Evolutionary conservation across 2,888 invertebrate genomes (phyloP).

Genomic region (Apamea anceps): DNA sequence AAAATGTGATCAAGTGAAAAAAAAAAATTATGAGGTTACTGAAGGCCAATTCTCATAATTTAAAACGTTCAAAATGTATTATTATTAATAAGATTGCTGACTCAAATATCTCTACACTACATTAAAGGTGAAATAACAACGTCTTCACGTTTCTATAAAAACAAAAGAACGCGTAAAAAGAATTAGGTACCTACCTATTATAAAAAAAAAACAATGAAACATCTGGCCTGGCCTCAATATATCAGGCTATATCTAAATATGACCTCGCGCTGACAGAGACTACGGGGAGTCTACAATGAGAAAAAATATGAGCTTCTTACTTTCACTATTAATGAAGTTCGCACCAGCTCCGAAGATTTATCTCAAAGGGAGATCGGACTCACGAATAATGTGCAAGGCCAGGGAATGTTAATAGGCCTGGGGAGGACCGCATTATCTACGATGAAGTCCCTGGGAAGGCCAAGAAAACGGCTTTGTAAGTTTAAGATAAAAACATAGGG

Average conservation of each 20-base stretch:
- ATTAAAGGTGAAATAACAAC: background rate
- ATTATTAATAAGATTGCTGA: background rate
- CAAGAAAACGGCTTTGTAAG: conserved; percentile 29
- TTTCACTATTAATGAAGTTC: conserved; percentile 62
- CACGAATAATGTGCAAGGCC: conserved; percentile 61
- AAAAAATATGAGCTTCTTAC: conserved; percentile 55
- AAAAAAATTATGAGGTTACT: too few species aligned
- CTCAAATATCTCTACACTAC: background rate
- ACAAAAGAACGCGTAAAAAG: background rate
- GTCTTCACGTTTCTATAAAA: background rate
- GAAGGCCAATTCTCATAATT: too few species aligned
- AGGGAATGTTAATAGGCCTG: conserved; percentile 68
- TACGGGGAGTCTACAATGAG: conserved; percentile 20
- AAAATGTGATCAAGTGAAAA: too few species aligned
- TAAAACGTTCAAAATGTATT: too few species aligned
- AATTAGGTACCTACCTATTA: background rate
- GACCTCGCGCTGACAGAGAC: conserved; percentile 5
- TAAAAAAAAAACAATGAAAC: background rate
- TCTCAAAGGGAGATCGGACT: conserved; percentile 56
- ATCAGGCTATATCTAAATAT: conserved; percentile 33
- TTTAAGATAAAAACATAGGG: background rate
- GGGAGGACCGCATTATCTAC: conserved; percentile 60
- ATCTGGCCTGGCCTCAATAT: conserved; percentile 1
- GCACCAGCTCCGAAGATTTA: conserved; percentile 61
- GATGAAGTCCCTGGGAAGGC: conserved; percentile 37